phyloP scores from a whole-genome alignment of 64 coral and sea anemone genomes.

The Porites lutea region DNA sequence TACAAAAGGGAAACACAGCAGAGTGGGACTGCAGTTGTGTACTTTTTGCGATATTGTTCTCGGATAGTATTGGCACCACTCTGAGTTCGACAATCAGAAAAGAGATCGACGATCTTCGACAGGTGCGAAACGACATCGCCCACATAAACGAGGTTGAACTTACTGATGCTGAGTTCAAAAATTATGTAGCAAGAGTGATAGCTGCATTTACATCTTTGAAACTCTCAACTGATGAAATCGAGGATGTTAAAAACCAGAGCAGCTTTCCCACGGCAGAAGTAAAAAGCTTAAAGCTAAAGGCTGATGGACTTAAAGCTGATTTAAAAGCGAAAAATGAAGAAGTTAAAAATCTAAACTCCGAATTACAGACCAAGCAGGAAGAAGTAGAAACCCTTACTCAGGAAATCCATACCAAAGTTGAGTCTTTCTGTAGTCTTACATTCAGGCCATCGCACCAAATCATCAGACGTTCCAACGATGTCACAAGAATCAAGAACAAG shows the following conservation, averaged over 20 bases:
- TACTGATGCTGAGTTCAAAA: conserved; percentile 24
- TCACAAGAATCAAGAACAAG: neutral
- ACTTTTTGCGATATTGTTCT: conserved; percentile 31
- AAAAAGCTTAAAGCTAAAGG: neutral
- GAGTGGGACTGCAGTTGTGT: conserved; percentile 43
- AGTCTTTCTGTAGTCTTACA: neutral
- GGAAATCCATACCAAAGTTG: neutral
- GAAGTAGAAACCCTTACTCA: neutral
- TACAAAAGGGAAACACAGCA: too few species aligned
- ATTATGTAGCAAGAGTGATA: neutral
- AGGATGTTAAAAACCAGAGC: conserved; percentile 34
- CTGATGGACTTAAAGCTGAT: neutral
- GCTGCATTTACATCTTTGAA: conserved; percentile 24
- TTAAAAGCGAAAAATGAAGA: neutral
- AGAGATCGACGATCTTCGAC: conserved; percentile 7
- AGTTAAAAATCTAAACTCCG: neutral
- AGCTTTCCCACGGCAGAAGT: conserved; percentile 37
- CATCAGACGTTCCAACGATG: neutral
- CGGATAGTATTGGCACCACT: neutral
- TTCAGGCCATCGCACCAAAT: neutral
- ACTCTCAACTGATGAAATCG: neutral
- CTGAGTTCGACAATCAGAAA: neutral
- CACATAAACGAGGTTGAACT: neutral
- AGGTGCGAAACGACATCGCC: conserved; percentile 16
- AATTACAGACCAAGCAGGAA: neutral